Conservation (phyloP, 2,797 vertebrate species). For the Typhlichthys subterraneus region DNA sequence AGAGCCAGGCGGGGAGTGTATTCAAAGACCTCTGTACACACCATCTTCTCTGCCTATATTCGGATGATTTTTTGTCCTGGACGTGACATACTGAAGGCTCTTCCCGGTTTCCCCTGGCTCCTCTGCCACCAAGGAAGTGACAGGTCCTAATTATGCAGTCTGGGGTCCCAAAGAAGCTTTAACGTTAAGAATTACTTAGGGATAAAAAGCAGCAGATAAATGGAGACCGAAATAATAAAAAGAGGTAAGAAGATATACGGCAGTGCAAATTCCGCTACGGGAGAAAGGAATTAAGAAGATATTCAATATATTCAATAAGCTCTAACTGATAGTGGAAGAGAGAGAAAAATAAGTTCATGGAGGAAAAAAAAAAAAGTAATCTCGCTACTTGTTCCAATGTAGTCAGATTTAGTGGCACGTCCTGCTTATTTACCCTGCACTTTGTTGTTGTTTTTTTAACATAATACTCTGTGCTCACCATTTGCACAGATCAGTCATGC, state of each 20-base stretch:
- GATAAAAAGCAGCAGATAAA: constrained; percentile 54
- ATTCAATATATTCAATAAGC: constrained; percentile 16
- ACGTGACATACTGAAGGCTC: constrained; percentile 51
- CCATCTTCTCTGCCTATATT: constrained; percentile 43
- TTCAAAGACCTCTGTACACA: constrained; percentile 53
- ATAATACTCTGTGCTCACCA: constrained; percentile 54
- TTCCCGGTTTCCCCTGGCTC: constrained; percentile 33
- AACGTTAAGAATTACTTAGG: constrained; percentile 59
- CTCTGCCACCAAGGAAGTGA: constrained; percentile 52
- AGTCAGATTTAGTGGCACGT: constrained; percentile 53
- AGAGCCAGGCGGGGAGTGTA: constrained; percentile 46
- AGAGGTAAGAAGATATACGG: constrained; percentile 26
- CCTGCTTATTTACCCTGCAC: constrained; percentile 49
- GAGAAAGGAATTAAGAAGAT: constrained; percentile 26
- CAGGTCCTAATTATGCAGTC: constrained; percentile 68
- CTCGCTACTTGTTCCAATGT: constrained; percentile 47
- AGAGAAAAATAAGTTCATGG: constrained; percentile 24
- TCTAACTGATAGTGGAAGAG: constrained; percentile 37
- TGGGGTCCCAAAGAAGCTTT: constrained; percentile 46
- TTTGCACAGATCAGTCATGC: constrained; percentile 59
- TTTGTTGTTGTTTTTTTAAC: constrained; percentile 32
- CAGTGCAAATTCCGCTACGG: constrained; percentile 18
- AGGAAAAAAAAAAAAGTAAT: constrained; percentile 35
- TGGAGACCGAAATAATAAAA: constrained; percentile 26
- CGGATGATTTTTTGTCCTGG: constrained; percentile 50